Base-by-base conservation (phyloP, 2,888 invertebrate genomes). In the Tromatobia lineatoria region DNA sequence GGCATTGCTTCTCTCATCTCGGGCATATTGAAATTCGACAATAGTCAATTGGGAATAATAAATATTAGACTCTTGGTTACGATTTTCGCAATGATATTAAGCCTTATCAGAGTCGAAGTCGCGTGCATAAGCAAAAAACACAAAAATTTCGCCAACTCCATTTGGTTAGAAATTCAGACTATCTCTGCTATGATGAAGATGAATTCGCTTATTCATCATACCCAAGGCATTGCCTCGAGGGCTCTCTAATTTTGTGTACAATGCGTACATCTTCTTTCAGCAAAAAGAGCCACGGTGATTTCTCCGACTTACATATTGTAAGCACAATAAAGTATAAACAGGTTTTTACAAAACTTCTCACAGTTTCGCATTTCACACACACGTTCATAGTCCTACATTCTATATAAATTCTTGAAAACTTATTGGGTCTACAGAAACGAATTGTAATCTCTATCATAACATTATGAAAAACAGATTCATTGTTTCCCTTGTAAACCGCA, bases 171-270 rank as follows among this genome's bases (percentile, higher is more conserved):
- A 3, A 50, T 45, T 45, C 45, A 11, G 45, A 7, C 45, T 15
- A n/a, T 54, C 23, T 34, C 20, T 2, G 54, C 23, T 18, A 54
- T 20, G 54, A 20, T 20, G 18, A 54, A 54, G 34, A 34, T 34
- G 7, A 34, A 34, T 34, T 34, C 34, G 7, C 4, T n/a, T n/a
- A n/a, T n/a, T n/a, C 34, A 29, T 6, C 6, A 29, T 29, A 15
- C 3, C n/a, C 29, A 29, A 29, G n/a, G 29, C 15, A 34, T 7
- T 0, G 29, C 6, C n/a, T 29, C 25, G 34, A 59, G 59, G 59
- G 59, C 59, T 25, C 25, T 59, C 59, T 34, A 59, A 34, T 8
- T 6, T 59, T 11, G 34, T n/a, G 15, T 25, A 59, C 59, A 59
- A 59, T 59, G 59, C 59, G n/a, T 29, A 34, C 25, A 59, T 59